Conservation (phyloP, 2,797 vertebrate species). For the Platyrinchus mystaceus region DNA sequence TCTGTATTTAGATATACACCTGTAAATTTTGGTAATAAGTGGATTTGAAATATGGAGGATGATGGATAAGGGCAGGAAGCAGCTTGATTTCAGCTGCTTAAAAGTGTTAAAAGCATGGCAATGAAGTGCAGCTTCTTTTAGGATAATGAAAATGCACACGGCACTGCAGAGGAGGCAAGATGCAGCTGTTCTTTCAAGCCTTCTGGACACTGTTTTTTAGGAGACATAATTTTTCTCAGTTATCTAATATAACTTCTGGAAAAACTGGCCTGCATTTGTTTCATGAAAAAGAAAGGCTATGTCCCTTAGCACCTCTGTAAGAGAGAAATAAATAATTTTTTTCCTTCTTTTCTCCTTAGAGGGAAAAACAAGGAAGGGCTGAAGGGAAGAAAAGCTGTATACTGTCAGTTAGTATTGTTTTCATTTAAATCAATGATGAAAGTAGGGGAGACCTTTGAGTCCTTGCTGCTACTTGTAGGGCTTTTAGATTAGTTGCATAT, state of each 20-base stretch:
- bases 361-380: not conserved
- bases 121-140: not conserved
- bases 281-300: not conserved
- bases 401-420: not conserved
- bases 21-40: not conserved
- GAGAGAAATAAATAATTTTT: not conserved
- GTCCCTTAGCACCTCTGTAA: not conserved
- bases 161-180: not conserved
- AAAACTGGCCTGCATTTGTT: not conserved
- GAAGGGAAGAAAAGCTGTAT: not conserved
- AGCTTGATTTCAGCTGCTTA: not conserved
- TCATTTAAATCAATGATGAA: not conserved
- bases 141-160: not conserved
- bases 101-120: not conserved
- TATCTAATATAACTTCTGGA: not conserved
- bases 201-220: not conserved
- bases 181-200: not conserved
- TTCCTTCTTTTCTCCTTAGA: not conserved
- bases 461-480: not conserved
- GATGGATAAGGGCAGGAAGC: not conserved
- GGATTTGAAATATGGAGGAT: not conserved
- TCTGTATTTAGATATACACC: not conserved
- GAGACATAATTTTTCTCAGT: not conserved
- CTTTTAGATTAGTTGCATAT: not conserved
- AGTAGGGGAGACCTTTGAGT: not conserved